Percentiles rank a stretch among this genome's conserved stretches.
Evolutionary conservation across 1,140 invertebrate species (phyloP).

Genomic region (Stegodyphus mimosarum): DNA sequence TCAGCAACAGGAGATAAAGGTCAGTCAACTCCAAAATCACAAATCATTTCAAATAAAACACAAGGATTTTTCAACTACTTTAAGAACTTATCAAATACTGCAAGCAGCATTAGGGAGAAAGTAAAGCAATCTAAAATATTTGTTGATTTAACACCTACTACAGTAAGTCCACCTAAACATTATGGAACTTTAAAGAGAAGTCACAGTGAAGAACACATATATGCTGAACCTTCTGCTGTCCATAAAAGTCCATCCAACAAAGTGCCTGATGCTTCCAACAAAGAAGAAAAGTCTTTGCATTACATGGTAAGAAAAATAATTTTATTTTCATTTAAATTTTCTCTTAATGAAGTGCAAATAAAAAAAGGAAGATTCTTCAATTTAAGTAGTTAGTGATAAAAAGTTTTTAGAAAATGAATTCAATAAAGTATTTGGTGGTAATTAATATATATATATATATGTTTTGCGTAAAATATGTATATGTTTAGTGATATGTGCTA

Average conservation of each 20-base stretch:
- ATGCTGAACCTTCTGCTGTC: conserved; percentile 43
- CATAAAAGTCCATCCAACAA: conserved; percentile 1
- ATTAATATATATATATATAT: too few relatives aligned
- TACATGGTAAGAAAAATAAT: conserved; percentile 36
- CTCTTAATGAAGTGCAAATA: neutral
- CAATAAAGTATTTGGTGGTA: too few relatives aligned
- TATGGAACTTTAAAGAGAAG: conserved; percentile 58
- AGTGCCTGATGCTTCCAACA: neutral
- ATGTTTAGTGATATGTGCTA: too few relatives aligned
- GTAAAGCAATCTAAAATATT: conserved; percentile 36
- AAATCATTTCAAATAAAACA: conserved; percentile 2
- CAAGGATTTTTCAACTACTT: conserved; percentile 13
- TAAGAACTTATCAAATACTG: conserved; percentile 29
- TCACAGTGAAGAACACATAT: conserved; percentile 59
- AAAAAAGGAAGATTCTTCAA: too few relatives aligned
- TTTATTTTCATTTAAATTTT: neutral
- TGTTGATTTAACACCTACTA: conserved; percentile 53
- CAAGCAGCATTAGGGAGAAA: conserved; percentile 30
- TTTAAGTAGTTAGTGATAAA: neutral
- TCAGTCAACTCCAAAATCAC: conserved; percentile 1
- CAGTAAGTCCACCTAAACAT: conserved; percentile 44
- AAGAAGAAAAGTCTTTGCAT: conserved; percentile 16
- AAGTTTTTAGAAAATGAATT: neutral
- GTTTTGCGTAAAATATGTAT: too few relatives aligned
- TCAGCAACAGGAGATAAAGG: neutral